Evolutionary conservation across 2,113 vertebrate species (phyloP), one percentile per base, ranked within the genome.

Genomic region (Sander lucioperca): DNA sequence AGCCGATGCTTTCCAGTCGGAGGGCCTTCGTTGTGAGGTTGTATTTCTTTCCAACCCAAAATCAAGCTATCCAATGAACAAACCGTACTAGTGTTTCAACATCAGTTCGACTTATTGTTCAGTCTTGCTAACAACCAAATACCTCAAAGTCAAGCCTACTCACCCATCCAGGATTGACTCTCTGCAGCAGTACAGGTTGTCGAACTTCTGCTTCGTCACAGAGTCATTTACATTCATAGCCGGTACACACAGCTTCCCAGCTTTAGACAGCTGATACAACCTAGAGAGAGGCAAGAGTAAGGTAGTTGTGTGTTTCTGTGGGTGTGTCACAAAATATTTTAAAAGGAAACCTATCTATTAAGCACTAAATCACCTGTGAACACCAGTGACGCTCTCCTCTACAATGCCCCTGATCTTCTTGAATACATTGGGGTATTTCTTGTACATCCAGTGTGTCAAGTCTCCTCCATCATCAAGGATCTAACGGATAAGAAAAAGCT

Each of bases 201-300:
- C 98, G 91, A 99, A 99, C 90, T 99, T 99, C 95, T 99, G 98
- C 91, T 99, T 99, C 71, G 98, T 99, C 91, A 99, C 98, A 0
- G 98, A 99, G 91, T 99, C 98, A 0, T 99, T 99, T 18, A 99
- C 98, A 0, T 99, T 99, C 98, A 99, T 99, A 45, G 98, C 98
- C 8, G 98, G 98, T 50, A 99, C 98, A 56, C 98, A 99, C n/a
- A 99, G 95, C 84, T 99, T 99, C 21, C 98, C 98, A 3, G 98
- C 98, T 93, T 99, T 99, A 80, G 98, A 99, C 79, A 99, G 96
- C 93, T 99, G 98, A 93, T 99, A 99, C 15, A 99, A 92, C 93
- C 98, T 99, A 18, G 2, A 68, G 63, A 82, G 18, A 67, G 47
- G 1, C 45, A 70, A 80, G 15, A 74, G 50, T 0, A 39, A 66